Conservation (phyloP, 2,113 vertebrate species). For the Myrmecophaga tridactyla region DNA sequence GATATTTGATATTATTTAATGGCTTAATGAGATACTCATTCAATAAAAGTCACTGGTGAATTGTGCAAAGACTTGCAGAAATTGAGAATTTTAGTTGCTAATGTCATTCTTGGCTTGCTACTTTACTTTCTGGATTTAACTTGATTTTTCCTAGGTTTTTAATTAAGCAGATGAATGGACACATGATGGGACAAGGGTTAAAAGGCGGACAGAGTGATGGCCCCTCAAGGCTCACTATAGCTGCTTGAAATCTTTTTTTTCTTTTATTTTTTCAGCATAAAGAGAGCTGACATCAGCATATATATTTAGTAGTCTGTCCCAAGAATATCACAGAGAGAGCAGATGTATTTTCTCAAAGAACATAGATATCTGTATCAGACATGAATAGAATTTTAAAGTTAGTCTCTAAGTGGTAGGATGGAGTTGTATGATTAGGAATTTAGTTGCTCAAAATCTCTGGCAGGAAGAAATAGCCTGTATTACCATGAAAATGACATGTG, state of each 20-base stretch:
- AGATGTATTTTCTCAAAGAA: constrained; percentile 41
- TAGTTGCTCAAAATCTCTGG: constrained; percentile 19
- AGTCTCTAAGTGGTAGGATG: neutral
- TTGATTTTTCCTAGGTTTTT: constrained; percentile 8
- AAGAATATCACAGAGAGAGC: neutral
- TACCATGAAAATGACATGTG: neutral
- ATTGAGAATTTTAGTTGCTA: constrained; percentile 45
- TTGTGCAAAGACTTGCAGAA: constrained; percentile 52
- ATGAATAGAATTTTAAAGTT: constrained; percentile 19
- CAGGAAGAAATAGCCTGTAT: constrained; percentile 9
- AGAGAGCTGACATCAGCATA: neutral
- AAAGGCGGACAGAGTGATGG: neutral
- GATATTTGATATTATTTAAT: constrained; percentile 45
- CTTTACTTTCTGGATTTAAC: constrained; percentile 41
- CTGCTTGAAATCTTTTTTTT: neutral
- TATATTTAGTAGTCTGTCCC: neutral
- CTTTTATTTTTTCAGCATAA: neutral
- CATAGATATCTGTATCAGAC: neutral
- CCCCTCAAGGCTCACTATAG: neutral
- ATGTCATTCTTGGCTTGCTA: constrained; percentile 37
- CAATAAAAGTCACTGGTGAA: neutral
- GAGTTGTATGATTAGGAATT: neutral
- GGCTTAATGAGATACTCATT: too few relatives aligned
- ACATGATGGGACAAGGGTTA: neutral
- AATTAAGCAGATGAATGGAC: constrained; percentile 18